Percentiles rank a stretch among this genome's conserved stretches.
Conservation (phyloP, 2,113 vertebrate genomes). For the Astur gentilis region DNA sequence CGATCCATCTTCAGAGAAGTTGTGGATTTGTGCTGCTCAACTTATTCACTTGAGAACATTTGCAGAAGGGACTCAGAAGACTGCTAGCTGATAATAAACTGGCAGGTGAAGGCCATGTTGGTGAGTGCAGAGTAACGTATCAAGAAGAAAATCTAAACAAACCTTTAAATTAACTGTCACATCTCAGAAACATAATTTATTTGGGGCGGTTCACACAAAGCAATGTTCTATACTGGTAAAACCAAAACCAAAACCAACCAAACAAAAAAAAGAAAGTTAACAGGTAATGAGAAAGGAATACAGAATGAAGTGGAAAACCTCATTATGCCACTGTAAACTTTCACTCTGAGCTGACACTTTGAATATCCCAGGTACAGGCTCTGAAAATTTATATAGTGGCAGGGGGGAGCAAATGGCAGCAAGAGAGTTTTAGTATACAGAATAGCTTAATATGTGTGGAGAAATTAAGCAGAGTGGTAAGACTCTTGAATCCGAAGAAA, state of each 20-base stretch:
- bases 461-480: neutral
- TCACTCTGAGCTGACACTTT: neutral
- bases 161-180: neutral
- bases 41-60: neutral
- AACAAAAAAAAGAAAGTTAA: neutral
- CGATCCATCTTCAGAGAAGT: neutral
- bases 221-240: neutral
- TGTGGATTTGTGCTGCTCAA: neutral
- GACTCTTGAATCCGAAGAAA: neutral
- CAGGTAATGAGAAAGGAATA: slow-evolving; percentile 1
- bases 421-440: neutral
- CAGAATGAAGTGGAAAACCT: neutral
- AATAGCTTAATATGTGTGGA: neutral
- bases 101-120: neutral
- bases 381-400: neutral
- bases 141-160: neutral
- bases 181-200: neutral
- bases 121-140: neutral
- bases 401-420: neutral
- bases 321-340: neutral
- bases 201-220: neutral
- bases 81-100: neutral
- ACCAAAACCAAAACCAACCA: neutral
- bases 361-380: neutral
- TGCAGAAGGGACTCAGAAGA: neutral